A percentile compares a stretch with the other conserved stretches of the same genome.
phyloP scores from a whole-genome alignment of 2,113 vertebrate genomes.

The Vicugna pacos region DNA sequence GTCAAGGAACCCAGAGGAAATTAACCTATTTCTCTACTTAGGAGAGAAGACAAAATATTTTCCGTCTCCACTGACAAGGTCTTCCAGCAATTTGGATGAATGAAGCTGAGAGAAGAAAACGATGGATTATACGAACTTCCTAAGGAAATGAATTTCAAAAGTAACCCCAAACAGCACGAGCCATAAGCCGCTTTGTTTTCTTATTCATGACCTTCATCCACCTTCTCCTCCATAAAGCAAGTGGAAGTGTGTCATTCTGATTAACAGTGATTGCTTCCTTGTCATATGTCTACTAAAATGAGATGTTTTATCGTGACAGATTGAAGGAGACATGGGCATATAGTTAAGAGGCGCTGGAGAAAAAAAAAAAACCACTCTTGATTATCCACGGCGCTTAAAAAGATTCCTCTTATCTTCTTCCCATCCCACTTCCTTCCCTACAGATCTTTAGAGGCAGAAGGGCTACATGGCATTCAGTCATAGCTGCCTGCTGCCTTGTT shows the following conservation, averaged over 20 bases:
- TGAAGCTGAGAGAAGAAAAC: not conserved
- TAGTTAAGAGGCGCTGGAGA: conserved; percentile 75
- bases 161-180: conserved; percentile 56
- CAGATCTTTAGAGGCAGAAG: conserved; percentile 39
- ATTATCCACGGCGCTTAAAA: conserved; percentile 57
- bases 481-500: not conserved
- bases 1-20: conserved; percentile 33
- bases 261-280: conserved; percentile 84
- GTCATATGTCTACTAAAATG: conserved; percentile 81
- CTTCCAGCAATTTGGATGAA: conserved; percentile 44
- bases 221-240: conserved; percentile 74
- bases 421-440: not conserved
- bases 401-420: conserved; percentile 12
- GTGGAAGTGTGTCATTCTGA: conserved; percentile 83
- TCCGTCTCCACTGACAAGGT: conserved; percentile 22
- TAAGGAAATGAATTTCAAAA: conserved; percentile 46
- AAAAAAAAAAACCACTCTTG: conserved; percentile 45
- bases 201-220: conserved; percentile 82
- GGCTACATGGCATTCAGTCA: not conserved
- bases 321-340: conserved; percentile 72
- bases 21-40: conserved; percentile 56
- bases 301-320: conserved; percentile 84
- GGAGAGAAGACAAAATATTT: conserved; percentile 56
- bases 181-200: conserved; percentile 71
- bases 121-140: conserved; percentile 58